Evolutionary conservation across 2,113 vertebrate genomes (phyloP).

Genomic region (Antigone vipio): DNA sequence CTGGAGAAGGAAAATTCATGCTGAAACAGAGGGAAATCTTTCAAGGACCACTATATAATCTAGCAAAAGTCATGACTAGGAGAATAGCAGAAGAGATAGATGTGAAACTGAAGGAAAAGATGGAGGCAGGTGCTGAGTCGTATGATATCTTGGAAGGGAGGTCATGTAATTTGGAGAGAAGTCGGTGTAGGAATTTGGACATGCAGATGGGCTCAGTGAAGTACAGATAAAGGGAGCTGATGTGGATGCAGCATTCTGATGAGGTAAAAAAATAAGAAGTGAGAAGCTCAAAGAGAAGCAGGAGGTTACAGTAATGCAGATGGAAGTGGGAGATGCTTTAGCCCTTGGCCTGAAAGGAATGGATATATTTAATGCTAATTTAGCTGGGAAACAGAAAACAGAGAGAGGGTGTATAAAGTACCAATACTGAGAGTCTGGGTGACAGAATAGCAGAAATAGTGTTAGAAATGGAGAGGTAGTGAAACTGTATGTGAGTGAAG

Average conservation of each 20-base stretch:
- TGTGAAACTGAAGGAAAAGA: not conserved
- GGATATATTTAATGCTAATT: not conserved
- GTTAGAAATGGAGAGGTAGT: not conserved
- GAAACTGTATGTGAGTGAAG: not conserved
- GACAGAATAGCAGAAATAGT: not conserved
- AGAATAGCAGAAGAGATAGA: not conserved
- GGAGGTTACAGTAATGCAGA: not conserved
- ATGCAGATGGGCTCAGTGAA: not conserved
- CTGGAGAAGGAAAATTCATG: not conserved
- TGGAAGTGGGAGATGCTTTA: not conserved
- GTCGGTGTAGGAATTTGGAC: not conserved
- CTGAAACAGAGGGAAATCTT: not conserved
- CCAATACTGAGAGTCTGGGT: not conserved
- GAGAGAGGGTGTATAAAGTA: not conserved
- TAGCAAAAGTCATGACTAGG: not conserved
- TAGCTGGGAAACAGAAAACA: not conserved
- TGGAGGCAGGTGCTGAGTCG: not conserved
- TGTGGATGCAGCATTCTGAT: not conserved
- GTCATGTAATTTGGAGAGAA: not conserved
- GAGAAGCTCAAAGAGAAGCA: not conserved
- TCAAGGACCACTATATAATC: not conserved
- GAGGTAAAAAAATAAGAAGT: not conserved
- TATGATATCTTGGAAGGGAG: not conserved
- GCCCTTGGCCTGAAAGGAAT: not conserved
- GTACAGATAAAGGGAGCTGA: not conserved